phyloP scores from a whole-genome alignment of 2,797 vertebrate genomes.

The Acropternis orthonyx region DNA sequence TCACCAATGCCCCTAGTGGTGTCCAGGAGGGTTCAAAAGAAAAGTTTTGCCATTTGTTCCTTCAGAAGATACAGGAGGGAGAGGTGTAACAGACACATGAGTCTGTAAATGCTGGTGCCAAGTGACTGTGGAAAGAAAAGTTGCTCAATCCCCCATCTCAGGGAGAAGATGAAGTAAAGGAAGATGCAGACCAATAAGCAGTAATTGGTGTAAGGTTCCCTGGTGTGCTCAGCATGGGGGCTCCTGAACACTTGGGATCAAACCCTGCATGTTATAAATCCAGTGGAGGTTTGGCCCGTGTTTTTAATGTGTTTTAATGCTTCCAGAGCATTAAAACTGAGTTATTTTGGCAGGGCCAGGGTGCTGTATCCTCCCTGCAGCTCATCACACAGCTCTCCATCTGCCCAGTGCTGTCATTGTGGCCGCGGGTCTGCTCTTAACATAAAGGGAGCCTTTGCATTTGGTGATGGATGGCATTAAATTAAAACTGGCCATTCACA shows the following conservation, averaged over 20 bases:
- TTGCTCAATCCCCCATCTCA: not conserved
- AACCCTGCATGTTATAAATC: not conserved
- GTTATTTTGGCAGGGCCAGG: not conserved
- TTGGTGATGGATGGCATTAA: not conserved
- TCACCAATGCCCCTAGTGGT: rapidly evolving
- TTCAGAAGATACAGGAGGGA: not conserved
- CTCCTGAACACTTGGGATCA: not conserved
- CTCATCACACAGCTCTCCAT: not conserved
- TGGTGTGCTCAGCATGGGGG: not conserved
- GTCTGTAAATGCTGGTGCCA: not conserved
- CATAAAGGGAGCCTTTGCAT: not conserved
- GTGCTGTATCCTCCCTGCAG: not conserved
- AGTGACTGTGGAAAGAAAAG: not conserved
- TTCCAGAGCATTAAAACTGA: not conserved
- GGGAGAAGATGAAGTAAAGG: not conserved
- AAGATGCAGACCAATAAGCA: not conserved
- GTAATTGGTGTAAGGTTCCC: not conserved
- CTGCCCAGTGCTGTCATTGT: not conserved
- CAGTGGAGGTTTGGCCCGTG: not conserved
- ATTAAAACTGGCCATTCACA: not conserved
- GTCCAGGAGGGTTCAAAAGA: not conserved
- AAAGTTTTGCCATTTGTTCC: not conserved
- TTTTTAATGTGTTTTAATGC: not conserved
- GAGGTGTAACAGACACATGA: rapidly evolving
- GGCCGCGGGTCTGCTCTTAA: not conserved